Percentiles rank a stretch among this genome's conserved stretches.
These are phyloP conservation scores for Salvelinus fontinalis DNA, from an alignment of 2,113 vertebrate genomes.

Conservation along the genomic window DNA sequence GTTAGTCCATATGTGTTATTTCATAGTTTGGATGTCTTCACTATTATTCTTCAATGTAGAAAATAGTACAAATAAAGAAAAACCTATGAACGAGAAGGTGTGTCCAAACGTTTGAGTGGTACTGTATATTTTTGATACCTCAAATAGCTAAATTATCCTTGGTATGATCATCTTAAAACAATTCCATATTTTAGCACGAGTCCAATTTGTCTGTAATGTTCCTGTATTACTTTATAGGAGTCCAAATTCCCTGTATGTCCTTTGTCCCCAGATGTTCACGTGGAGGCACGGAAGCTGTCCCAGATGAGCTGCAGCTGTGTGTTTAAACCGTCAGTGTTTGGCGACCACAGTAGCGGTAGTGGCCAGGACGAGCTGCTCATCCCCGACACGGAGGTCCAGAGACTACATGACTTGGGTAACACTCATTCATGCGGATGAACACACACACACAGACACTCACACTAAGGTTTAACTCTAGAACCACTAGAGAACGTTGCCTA, in stretches of 20 bases:
- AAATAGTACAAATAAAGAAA: too few species aligned
- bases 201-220: too few species aligned
- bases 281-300: conserved; percentile 65
- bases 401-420: conserved; percentile 67
- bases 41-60: too few species aligned
- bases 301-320: conserved; percentile 53
- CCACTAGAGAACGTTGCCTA: neutral
- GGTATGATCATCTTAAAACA: too few species aligned
- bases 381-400: conserved; percentile 70
- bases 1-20: too few species aligned
- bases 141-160: too few species aligned
- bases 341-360: conserved; percentile 22
- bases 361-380: conserved; percentile 69
- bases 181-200: too few species aligned
- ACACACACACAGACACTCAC: neutral
- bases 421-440: neutral
- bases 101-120: too few species aligned
- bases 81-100: too few species aligned
- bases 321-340: conserved; percentile 63
- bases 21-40: too few species aligned
- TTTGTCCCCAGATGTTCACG: conserved; percentile 61
- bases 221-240: too few species aligned
- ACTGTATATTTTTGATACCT: too few species aligned
- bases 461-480: neutral
- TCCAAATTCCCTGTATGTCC: neutral